phyloP scores from a whole-genome alignment of 2,113 vertebrate genomes.

The Haemorhous mexicanus region DNA sequence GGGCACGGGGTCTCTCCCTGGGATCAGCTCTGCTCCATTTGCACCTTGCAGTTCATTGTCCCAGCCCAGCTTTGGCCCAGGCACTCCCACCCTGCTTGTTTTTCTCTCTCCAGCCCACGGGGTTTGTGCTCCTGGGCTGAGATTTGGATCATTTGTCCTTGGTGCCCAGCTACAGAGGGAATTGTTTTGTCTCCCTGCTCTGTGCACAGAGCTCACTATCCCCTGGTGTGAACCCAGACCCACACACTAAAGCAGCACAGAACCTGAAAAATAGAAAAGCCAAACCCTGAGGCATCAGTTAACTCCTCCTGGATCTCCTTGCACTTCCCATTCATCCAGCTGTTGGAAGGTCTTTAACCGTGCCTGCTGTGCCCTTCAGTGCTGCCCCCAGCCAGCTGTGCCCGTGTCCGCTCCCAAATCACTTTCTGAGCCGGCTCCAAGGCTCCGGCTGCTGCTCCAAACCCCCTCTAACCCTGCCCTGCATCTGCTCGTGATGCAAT shows the following conservation, averaged over 20 bases:
- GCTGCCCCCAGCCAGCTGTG: not conserved
- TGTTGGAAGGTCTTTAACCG: not conserved
- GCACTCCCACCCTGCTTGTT: not conserved
- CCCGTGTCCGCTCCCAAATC: not conserved
- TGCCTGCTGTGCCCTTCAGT: not conserved
- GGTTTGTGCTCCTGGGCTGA: not conserved
- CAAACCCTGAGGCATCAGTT: not conserved
- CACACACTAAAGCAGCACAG: too few relatives aligned
- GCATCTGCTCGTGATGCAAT: constrained; percentile 37
- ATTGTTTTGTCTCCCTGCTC: not conserved
- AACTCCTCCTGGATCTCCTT: not conserved
- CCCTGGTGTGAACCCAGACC: too few relatives aligned
- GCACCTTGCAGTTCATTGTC: not conserved
- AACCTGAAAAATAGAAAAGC: too few relatives aligned
- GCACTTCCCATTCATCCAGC: not conserved
- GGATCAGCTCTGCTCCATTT: not conserved
- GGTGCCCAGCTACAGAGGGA: not conserved
- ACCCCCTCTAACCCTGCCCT: not conserved
- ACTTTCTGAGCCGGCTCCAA: not conserved
- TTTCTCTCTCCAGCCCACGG: not conserved
- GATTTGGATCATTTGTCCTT: not conserved
- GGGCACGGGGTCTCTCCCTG: not conserved
- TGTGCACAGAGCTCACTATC: not conserved
- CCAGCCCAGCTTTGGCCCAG: not conserved
- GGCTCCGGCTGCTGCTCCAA: not conserved